A percentile compares a stretch with the other conserved stretches of the same genome.
These are phyloP conservation scores for Nemotelus nigrinus DNA, from an alignment of 2,888 invertebrate species.

Conservation along the genomic window DNA sequence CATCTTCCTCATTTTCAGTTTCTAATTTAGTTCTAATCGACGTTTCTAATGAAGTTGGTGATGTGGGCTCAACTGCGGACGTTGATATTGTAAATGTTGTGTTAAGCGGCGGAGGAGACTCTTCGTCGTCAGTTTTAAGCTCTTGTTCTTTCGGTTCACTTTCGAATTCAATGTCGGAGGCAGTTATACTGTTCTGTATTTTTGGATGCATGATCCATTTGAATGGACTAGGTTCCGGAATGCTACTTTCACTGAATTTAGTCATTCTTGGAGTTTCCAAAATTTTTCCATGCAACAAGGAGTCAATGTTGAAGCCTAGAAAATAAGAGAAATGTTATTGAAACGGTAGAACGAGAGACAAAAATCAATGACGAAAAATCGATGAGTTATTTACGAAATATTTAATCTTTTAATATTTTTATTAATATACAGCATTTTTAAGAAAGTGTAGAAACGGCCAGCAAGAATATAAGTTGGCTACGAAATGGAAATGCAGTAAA, in stretches of 20 bases:
- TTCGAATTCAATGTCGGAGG: slow-evolving; percentile 25
- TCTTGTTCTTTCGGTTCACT: background rate
- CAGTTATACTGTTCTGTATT: slow-evolving; percentile 10
- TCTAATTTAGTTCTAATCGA: background rate
- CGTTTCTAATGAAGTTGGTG: background rate
- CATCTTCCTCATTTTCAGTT: background rate
- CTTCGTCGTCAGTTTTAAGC: background rate
- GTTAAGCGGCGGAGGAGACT: background rate
- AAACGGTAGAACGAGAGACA: background rate
- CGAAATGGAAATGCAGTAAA: too few species aligned
- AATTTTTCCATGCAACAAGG: slow-evolving; percentile 14
- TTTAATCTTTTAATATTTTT: too few species aligned
- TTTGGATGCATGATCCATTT: slow-evolving; percentile 27
- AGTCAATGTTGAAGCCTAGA: slow-evolving; percentile 18
- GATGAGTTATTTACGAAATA: too few species aligned
- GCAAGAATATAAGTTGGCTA: too few species aligned
- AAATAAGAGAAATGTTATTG: background rate
- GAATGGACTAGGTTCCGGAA: background rate
- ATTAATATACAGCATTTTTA: too few species aligned
- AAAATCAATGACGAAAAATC: background rate
- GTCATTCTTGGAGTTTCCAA: slow-evolving; percentile 1
- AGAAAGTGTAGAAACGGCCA: too few species aligned
- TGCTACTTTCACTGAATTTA: slow-evolving; percentile 9
- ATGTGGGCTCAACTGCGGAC: background rate
- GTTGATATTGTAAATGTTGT: background rate